Base-by-base conservation (phyloP, 2,797 vertebrate species). In the Clamator glandarius region DNA sequence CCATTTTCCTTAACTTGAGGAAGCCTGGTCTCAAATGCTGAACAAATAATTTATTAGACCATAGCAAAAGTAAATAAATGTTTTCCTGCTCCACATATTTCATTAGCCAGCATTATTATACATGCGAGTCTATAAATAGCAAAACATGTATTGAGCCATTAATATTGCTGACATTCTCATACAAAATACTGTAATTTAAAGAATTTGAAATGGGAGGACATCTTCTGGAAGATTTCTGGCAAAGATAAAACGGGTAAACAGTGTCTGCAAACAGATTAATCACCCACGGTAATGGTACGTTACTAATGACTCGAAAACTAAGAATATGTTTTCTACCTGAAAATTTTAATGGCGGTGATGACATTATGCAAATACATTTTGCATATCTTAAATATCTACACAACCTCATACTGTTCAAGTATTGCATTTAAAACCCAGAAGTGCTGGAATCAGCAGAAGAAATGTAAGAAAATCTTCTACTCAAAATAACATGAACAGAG, bases 31-130 rank as follows among this genome's bases (percentile, higher is more conserved):
- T 87, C 91, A 92, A 95, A 96, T 1, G 52, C 92, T 79, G 87
- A 96, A 92, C 87, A 93, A 96, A 92, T 95, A 97, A 97, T 95
- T 96, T 97, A 93, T 94, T 91, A 75, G 92, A 85, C 70, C 72
- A 29, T 12, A 91, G 87, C 83, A 91, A 95, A 96, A 94, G 92
- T 94, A 96, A 96, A 96, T 89, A 96, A 85, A 91, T 94, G 95
- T 80, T 94, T 97, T 91, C 94, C 84, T 91, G 81, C 69, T 89
- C 41, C 76, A 92, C 80, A 77, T 96, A 95, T 94, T 96, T 96
- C 84, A 96, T 95, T 96, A 96, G 73, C 75, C 84, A 93, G 96
- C 96, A 96, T 96, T 96, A 96, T 84, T 95, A 92, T 69, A 89
- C 69, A 81, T 82, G 92, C 8, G 42, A 92, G 79, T 87, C 93